Conservation (phyloP, 2,888 invertebrate species). For the Diarsia rubi region DNA sequence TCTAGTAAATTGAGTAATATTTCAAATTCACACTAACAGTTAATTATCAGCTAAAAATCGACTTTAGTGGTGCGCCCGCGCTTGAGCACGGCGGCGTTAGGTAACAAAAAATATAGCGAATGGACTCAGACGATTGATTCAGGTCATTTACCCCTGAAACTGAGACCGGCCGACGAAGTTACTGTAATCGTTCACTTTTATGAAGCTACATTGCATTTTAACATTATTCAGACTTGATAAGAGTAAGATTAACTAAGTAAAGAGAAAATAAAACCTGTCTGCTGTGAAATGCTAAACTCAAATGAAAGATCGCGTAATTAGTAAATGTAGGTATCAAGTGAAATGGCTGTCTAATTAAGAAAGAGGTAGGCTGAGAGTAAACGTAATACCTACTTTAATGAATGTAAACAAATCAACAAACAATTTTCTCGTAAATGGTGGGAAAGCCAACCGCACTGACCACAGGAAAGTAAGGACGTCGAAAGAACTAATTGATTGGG, state of each 20-base stretch:
- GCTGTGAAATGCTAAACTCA: conserved; percentile 41
- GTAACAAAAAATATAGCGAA: conserved; percentile 70
- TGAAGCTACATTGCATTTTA: conserved; percentile 58
- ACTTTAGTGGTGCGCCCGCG: conserved; percentile 49
- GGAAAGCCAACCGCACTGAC: background rate
- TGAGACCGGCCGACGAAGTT: conserved; percentile 69
- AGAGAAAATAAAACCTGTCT: conserved; percentile 42
- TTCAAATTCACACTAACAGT: conserved; percentile 49
- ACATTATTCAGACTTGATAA: conserved; percentile 36
- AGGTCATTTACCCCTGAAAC: conserved; percentile 86
- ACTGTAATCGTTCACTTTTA: conserved; percentile 70
- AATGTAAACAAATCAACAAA: background rate
- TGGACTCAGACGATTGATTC: conserved; percentile 80
- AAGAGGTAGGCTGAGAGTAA: conserved; percentile 19
- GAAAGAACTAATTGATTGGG: background rate
- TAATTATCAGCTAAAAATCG: conserved; percentile 55
- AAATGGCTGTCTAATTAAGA: conserved; percentile 37
- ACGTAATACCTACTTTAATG: background rate
- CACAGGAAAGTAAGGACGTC: background rate
- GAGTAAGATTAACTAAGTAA: conserved; percentile 1
- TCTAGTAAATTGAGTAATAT: conserved; percentile 29
- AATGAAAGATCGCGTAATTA: conserved; percentile 51
- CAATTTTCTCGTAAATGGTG: conserved; percentile 3
- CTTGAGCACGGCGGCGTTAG: conserved; percentile 50
- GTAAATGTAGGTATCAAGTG: conserved; percentile 32